These are phyloP conservation scores for Corythaeola cristata DNA, from an alignment of 2,113 vertebrate genomes.

Conservation along the genomic window DNA sequence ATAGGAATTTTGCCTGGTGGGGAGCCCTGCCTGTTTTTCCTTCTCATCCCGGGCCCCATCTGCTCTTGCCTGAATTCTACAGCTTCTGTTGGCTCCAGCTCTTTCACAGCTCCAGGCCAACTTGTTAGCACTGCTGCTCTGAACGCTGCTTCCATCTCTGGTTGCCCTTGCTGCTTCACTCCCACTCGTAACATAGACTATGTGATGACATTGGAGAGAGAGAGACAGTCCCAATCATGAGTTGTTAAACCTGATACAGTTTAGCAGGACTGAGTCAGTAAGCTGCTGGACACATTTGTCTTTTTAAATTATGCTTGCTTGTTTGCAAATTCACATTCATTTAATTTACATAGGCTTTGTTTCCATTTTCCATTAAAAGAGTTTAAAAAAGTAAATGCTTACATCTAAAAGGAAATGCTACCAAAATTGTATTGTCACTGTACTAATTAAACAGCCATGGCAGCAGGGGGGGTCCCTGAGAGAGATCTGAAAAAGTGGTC, in stretches of 20 bases:
- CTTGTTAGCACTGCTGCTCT: neutral
- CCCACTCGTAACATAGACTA: rapidly evolving
- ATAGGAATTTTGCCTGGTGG: neutral
- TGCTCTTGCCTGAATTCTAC: neutral
- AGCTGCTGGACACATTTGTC: neutral
- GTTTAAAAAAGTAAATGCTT: neutral
- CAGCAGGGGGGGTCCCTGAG: neutral
- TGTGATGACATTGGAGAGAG: neutral
- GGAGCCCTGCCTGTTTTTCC: neutral
- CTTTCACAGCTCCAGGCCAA: neutral
- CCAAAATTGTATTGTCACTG: neutral
- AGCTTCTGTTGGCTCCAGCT: neutral
- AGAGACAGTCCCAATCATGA: neutral
- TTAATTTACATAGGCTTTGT: neutral
- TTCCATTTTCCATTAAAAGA: neutral
- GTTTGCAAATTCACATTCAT: neutral
- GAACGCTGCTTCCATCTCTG: neutral
- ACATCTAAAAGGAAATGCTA: neutral
- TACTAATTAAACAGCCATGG: neutral
- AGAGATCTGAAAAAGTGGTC: neutral
- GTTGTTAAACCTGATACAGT: neutral
- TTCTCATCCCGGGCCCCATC: neutral
- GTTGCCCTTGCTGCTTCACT: neutral
- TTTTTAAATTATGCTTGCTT: neutral
- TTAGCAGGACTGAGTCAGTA: neutral